Conservation (phyloP, 2,113 vertebrate species). For the Percina caprodes region DNA sequence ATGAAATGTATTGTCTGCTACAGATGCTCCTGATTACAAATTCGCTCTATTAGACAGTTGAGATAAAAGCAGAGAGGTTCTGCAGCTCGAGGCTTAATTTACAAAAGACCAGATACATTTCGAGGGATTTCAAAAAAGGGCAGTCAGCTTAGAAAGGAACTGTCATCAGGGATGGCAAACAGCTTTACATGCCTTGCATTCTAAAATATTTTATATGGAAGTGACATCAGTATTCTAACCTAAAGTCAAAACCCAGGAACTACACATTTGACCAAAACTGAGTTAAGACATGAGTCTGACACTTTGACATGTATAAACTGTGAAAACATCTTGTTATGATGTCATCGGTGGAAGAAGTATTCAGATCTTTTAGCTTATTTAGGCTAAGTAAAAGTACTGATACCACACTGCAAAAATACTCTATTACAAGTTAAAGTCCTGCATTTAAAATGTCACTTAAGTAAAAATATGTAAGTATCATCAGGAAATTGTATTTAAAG, state of each 20-base stretch:
- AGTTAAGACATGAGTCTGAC: background rate
- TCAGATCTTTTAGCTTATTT: too few relatives aligned
- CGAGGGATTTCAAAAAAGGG: background rate
- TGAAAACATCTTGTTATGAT: too few relatives aligned
- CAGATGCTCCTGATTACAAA: slow-evolving; percentile 37
- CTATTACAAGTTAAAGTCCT: too few relatives aligned
- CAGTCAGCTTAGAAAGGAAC: background rate
- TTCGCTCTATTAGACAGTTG: slow-evolving; percentile 22
- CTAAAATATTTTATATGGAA: background rate
- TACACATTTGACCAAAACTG: background rate
- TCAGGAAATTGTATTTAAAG: too few relatives aligned
- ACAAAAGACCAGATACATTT: slow-evolving; percentile 35
- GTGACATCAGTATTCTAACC: background rate
- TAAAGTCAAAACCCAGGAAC: background rate
- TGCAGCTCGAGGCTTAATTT: slow-evolving; percentile 21
- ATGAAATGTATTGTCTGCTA: slow-evolving; percentile 26
- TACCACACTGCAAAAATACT: too few relatives aligned
- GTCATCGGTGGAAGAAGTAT: too few relatives aligned
- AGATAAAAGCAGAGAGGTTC: slow-evolving; percentile 6
- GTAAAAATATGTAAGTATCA: too few relatives aligned
- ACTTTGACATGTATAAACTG: background rate
- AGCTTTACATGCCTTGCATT: background rate
- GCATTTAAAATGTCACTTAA: too few relatives aligned
- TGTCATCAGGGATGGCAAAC: background rate
- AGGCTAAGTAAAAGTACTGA: too few relatives aligned